Evolutionary conservation across 2,113 vertebrate species (phyloP).

Genomic region (Heloderma charlesbogerti): DNA sequence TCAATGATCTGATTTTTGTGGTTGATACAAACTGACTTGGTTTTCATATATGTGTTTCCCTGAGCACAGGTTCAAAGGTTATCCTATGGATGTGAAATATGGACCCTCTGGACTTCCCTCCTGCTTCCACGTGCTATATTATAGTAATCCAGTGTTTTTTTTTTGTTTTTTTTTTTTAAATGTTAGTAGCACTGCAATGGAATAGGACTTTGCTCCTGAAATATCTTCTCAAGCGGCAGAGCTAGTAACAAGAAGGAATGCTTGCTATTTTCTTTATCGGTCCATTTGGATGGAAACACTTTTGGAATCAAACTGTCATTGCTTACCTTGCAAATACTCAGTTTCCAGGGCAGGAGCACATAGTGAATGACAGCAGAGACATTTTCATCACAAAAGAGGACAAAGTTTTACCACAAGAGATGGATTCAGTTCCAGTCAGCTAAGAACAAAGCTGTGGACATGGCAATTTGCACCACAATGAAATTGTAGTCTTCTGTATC

Average conservation of each 20-base stretch:
- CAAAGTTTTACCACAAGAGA: neutral
- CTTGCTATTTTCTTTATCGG: neutral
- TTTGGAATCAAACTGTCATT: neutral
- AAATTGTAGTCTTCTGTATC: slow-evolving; percentile 40
- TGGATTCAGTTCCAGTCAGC: neutral
- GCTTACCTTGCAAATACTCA: neutral
- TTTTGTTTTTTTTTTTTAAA: neutral
- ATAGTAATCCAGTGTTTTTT: too few species aligned
- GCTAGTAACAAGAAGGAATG: neutral
- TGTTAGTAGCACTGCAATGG: neutral
- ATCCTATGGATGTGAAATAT: neutral
- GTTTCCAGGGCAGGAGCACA: slow-evolving; percentile 2
- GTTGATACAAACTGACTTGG: neutral
- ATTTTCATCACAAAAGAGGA: slow-evolving; percentile 9
- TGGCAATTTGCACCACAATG: slow-evolving; percentile 14
- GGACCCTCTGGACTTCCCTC: neutral
- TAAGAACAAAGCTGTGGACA: accelerated
- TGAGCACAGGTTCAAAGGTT: neutral
- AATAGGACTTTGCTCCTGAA: neutral
- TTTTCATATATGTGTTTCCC: neutral
- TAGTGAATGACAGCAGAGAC: neutral
- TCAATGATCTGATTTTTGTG: neutral
- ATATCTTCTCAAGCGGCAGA: neutral
- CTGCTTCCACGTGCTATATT: neutral
- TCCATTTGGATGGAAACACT: neutral